Evolutionary conservation across 2,113 vertebrate species (phyloP).

Genomic region (Pelobates fuscus): DNA sequence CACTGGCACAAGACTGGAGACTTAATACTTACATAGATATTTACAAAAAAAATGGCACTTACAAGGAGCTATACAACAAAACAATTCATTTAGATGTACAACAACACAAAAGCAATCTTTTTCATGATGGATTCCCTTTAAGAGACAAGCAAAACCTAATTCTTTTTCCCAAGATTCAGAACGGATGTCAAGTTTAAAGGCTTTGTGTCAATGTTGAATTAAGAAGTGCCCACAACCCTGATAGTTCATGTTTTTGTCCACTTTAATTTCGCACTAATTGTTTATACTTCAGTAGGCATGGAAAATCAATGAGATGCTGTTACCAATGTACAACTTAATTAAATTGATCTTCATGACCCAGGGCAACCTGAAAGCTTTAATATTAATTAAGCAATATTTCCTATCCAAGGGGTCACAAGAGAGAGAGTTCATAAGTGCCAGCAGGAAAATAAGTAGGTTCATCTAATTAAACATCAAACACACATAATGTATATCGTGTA

Average conservation of each 20-base stretch:
- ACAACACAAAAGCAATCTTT: not conserved
- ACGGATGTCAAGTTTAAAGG: not conserved
- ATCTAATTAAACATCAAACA: not conserved
- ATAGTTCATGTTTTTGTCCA: slow-evolving; percentile 1
- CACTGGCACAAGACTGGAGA: no score
- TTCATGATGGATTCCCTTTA: not conserved
- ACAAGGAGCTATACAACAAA: not conserved
- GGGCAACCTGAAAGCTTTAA: slow-evolving; percentile 6
- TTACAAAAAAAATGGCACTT: not conserved
- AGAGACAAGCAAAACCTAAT: no score
- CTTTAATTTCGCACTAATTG: slow-evolving; percentile 19
- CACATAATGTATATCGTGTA: not conserved
- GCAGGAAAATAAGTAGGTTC: not conserved
- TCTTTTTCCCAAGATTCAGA: no score
- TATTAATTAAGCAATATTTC: slow-evolving; percentile 35
- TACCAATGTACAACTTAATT: slow-evolving; percentile 40
- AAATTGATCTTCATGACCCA: slow-evolving; percentile 26
- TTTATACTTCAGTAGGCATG: not conserved
- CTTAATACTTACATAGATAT: not conserved
- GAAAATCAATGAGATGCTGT: slow-evolving; percentile 30
- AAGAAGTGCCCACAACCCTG: not conserved
- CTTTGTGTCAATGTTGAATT: slow-evolving; percentile 3
- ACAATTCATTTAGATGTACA: not conserved
- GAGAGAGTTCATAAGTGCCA: not conserved
- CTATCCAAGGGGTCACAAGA: not conserved